These are phyloP conservation scores for Astyanax mexicanus DNA, from an alignment of 2,797 vertebrate genomes.

Conservation along the genomic window DNA sequence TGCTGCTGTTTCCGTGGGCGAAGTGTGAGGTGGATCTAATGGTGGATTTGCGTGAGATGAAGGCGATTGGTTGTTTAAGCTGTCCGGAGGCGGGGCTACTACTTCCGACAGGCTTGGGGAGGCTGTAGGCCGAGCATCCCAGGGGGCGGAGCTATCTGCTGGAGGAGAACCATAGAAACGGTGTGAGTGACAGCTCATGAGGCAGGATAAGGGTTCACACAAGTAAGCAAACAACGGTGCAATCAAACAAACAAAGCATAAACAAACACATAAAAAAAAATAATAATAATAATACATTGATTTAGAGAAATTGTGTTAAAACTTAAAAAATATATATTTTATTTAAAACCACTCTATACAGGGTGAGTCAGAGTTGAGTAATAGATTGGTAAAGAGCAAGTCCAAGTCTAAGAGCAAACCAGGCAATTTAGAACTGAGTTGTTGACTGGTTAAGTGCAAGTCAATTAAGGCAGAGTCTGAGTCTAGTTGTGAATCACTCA, in stretches of 20 bases:
- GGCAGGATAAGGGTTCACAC: slow-evolving; percentile 10
- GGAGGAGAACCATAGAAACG: slow-evolving; percentile 45
- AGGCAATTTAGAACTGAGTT: too few species aligned
- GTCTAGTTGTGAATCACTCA: too few species aligned
- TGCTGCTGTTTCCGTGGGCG: slow-evolving; percentile 86
- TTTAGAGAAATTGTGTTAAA: too few species aligned
- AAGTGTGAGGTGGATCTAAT: slow-evolving; percentile 89
- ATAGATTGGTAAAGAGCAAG: too few species aligned
- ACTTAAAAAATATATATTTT: too few species aligned
- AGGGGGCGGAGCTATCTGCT: slow-evolving; percentile 93
- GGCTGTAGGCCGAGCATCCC: slow-evolving; percentile 94
- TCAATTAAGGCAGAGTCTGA: too few species aligned
- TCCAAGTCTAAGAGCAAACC: too few species aligned
- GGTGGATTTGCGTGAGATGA: slow-evolving; percentile 91
- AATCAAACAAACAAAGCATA: slow-evolving; percentile 7
- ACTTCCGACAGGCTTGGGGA: slow-evolving; percentile 97
- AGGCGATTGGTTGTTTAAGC: slow-evolving; percentile 89
- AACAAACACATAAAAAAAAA: not conserved
- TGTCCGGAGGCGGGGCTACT: slow-evolving; percentile 90
- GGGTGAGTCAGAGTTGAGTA: too few species aligned
- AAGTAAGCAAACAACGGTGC: not conserved
- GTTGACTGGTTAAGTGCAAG: too few species aligned
- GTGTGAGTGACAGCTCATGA: slow-evolving; percentile 30
- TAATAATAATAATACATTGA: too few species aligned
- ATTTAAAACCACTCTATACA: too few species aligned